Evolutionary conservation across 1,140 invertebrate genomes (phyloP).

Genomic region (Lerema accius): DNA sequence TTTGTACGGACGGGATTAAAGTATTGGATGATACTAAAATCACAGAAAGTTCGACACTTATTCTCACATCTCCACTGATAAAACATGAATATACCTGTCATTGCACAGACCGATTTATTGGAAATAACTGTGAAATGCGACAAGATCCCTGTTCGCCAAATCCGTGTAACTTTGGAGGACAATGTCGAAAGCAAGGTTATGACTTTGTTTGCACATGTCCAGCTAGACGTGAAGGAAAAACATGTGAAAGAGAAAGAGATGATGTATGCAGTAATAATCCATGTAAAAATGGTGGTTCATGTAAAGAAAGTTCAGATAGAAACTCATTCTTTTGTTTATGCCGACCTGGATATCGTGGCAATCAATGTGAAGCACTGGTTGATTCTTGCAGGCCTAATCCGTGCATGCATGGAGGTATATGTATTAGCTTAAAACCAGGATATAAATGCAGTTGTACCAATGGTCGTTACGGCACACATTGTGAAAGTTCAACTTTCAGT

Average conservation of each 20-base stretch:
- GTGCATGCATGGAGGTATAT: constrained; percentile 92
- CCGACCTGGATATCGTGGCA: constrained; percentile 93
- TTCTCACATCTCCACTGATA: constrained; percentile 91
- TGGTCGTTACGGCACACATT: constrained; percentile 94
- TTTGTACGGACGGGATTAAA: constrained; percentile 88
- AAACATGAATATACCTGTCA: constrained; percentile 90
- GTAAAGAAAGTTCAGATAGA: constrained; percentile 92
- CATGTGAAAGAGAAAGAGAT: constrained; percentile 92
- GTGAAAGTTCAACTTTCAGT: constrained; percentile 94
- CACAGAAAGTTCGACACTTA: constrained; percentile 89
- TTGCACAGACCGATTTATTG: constrained; percentile 91
- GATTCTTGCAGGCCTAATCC: constrained; percentile 96
- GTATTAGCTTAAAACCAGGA: constrained; percentile 91
- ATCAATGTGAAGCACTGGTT: constrained; percentile 92
- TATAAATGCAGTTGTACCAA: constrained; percentile 94
- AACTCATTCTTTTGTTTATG: constrained; percentile 95
- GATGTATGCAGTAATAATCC: constrained; percentile 93
- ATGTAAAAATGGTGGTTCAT: constrained; percentile 95
- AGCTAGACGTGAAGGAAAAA: constrained; percentile 88
- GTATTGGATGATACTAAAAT: constrained; percentile 87
- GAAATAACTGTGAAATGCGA: constrained; percentile 90
- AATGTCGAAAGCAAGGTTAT: constrained; percentile 91
- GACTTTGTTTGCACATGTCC: constrained; percentile 93
- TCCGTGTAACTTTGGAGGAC: constrained; percentile 91
- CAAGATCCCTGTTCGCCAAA: constrained; percentile 96